Conservation (phyloP, 2,888 invertebrate species). For the Agelastica alni region DNA sequence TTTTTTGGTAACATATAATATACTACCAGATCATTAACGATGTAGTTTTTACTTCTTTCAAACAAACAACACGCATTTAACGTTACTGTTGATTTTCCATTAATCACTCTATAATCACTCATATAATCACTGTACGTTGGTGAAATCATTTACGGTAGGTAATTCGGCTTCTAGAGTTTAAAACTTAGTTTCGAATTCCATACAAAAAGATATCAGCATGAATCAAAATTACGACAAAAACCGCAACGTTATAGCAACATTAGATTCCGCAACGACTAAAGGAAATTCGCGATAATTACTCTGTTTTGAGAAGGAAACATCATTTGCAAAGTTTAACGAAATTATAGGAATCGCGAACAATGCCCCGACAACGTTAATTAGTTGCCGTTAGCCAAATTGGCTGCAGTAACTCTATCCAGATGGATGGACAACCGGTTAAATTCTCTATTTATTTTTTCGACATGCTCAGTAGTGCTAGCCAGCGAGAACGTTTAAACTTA, state of each 20-base stretch:
- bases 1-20: too few relatives aligned
- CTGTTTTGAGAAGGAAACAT: slow-evolving; percentile 32
- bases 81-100: too few relatives aligned
- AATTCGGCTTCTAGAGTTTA: too few relatives aligned
- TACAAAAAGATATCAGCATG: not conserved
- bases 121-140: too few relatives aligned
- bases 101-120: too few relatives aligned
- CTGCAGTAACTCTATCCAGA: slow-evolving; percentile 52
- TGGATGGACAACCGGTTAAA: slow-evolving; percentile 39
- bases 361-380: slow-evolving; percentile 44
- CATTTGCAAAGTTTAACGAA: slow-evolving; percentile 37
- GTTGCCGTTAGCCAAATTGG: slow-evolving; percentile 53
- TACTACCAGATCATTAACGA: too few relatives aligned
- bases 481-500: slow-evolving; percentile 41
- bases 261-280: slow-evolving; percentile 9
- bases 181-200: too few relatives aligned
- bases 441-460: not conserved
- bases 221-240: slow-evolving; percentile 7
- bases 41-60: too few relatives aligned
- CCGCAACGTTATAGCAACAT: slow-evolving; percentile 13
- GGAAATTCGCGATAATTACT: slow-evolving; percentile 30
- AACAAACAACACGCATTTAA: too few relatives aligned
- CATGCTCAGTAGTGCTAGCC: slow-evolving; percentile 2
- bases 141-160: too few relatives aligned
- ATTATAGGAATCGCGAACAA: slow-evolving; percentile 47